phyloP scores from a whole-genome alignment of 2,888 invertebrate species.

The Microplitis deprimator region DNA sequence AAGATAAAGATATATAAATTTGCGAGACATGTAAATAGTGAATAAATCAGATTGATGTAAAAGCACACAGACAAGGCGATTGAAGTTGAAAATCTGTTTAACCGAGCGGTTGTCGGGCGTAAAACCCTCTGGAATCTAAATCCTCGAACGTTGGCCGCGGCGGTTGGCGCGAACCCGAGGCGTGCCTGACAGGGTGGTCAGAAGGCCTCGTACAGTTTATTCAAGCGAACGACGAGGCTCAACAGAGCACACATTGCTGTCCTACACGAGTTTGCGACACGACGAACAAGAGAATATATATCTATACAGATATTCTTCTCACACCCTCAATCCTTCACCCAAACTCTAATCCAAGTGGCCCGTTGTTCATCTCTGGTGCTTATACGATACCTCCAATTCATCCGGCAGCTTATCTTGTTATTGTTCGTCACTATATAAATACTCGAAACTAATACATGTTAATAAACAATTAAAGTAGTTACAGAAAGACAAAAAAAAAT shows the following conservation, averaged over 20 bases:
- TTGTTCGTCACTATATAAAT: no score
- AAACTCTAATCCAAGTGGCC: constrained; percentile 38
- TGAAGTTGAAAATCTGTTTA: constrained; percentile 41
- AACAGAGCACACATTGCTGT: constrained; percentile 51
- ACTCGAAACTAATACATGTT: no score
- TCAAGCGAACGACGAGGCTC: constrained; percentile 58
- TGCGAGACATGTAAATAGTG: not conserved
- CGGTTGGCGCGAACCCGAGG: constrained; percentile 52
- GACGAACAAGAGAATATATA: not conserved
- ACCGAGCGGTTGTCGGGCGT: constrained; percentile 49
- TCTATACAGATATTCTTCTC: constrained; percentile 30
- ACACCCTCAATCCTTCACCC: constrained; percentile 40
- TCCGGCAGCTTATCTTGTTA: no score
- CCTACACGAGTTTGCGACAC: constrained; percentile 22
- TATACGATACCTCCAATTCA: constrained; percentile 47
- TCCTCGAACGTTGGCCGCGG: constrained; percentile 50
- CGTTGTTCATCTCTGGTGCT: constrained; percentile 47
- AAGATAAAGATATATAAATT: no score
- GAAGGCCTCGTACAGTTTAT: constrained; percentile 58
- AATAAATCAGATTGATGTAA: not conserved
- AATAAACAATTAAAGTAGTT: no score
- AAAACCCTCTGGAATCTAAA: constrained; percentile 51
- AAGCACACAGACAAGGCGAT: not conserved
- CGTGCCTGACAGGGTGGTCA: constrained; percentile 59
- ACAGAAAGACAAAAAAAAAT: no score